These are phyloP conservation scores for Montipora foliosa DNA, from an alignment of 64 coral and sea anemone genomes.

Conservation along the genomic window DNA sequence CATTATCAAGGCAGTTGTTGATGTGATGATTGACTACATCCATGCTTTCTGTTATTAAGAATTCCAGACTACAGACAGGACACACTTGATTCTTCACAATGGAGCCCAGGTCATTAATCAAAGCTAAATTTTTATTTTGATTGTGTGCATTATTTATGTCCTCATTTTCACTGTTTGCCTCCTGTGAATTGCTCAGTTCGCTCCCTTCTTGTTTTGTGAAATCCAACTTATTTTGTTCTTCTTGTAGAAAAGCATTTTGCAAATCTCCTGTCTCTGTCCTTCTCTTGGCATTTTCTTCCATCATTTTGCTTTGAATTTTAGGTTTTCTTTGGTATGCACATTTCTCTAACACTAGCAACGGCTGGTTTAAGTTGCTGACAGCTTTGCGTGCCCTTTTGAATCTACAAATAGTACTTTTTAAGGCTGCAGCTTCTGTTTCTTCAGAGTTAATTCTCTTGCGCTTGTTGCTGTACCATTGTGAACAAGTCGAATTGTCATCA, in stretches of 20 bases:
- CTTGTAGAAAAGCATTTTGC: neutral
- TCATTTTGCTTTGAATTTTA: neutral
- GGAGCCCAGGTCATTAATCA: neutral
- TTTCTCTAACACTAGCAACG: conserved; percentile 8
- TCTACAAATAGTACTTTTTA: neutral
- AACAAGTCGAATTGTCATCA: neutral
- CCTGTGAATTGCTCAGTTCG: neutral
- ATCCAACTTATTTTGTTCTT: neutral
- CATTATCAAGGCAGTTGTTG: conserved; percentile 70
- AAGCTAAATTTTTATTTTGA: neutral
- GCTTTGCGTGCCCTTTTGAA: conserved; percentile 37
- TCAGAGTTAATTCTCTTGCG: conserved; percentile 29
- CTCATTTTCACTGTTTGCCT: neutral
- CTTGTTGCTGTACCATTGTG: neutral
- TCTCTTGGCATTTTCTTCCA: neutral
- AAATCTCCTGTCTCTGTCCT: neutral
- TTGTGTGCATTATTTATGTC: neutral
- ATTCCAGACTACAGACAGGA: conserved; percentile 61
- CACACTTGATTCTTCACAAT: conserved; percentile 15
- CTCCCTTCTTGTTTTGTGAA: neutral
- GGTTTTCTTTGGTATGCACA: neutral
- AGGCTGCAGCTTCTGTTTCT: neutral
- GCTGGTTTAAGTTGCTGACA: neutral
- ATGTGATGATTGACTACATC: conserved; percentile 65
- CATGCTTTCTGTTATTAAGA: conserved; percentile 16